Percentiles rank a stretch among this genome's conserved stretches.
Evolutionary conservation across 2,888 invertebrate species (phyloP).

Genomic region (Keiferia lycopersicella): DNA sequence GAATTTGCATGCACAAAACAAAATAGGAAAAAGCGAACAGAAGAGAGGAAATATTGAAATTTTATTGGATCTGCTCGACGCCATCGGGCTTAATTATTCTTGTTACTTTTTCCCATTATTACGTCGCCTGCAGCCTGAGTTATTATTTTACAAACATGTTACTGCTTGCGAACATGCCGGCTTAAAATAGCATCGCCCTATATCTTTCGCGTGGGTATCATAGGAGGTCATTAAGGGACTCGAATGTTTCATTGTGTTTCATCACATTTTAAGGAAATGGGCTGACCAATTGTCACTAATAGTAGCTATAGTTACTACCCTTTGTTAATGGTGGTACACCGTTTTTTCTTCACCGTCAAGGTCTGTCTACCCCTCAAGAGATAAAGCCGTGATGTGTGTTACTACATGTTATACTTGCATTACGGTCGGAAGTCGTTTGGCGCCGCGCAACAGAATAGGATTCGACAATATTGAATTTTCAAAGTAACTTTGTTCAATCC

Average conservation of each 20-base stretch:
- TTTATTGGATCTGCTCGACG: constrained; percentile 18
- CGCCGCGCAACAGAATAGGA: constrained; percentile 15
- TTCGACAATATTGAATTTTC: constrained; percentile 30
- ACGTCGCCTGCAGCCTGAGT: constrained; percentile 7
- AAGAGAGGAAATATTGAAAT: constrained; percentile 23
- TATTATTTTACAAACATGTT: constrained; percentile 3
- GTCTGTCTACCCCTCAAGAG: too few species aligned
- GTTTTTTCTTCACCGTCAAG: too few species aligned
- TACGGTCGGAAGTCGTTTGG: constrained; percentile 17
- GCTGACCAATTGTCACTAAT: too few species aligned
- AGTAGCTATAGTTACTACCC: too few species aligned
- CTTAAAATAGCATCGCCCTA: too few species aligned
- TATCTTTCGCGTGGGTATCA: too few species aligned
- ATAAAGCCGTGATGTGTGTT: too few species aligned
- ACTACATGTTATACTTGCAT: constrained; percentile 8
- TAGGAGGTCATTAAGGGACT: too few species aligned
- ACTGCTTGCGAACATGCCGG: too few species aligned
- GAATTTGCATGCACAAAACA: constrained; percentile 20
- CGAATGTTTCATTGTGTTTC: too few species aligned
- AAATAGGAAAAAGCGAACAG: constrained; percentile 5
- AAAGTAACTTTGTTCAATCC: constrained; percentile 31
- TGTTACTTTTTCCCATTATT: constrained; percentile 18
- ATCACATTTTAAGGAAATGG: constrained; percentile 5
- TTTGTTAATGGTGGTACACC: too few species aligned
- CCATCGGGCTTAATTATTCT: constrained; percentile 18